Conservation (phyloP, 2,113 vertebrate species). For the Grammomys surdaster region DNA sequence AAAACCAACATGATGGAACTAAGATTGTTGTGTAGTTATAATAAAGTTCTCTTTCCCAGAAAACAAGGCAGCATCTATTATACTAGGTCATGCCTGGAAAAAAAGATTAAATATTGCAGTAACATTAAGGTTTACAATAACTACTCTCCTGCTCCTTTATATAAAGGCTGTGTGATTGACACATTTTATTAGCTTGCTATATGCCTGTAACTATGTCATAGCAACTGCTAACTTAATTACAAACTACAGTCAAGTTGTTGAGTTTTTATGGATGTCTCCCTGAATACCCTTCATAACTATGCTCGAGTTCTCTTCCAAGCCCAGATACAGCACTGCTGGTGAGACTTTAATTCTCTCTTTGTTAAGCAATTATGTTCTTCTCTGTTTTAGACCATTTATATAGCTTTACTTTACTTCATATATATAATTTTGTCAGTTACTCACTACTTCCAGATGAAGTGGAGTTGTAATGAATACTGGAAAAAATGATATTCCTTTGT, state of each 20-base stretch:
- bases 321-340: not conserved
- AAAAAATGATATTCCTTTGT: not conserved
- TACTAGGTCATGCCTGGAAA: constrained; percentile 51
- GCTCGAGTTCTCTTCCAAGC: not conserved
- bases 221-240: constrained; percentile 81
- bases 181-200: constrained; percentile 78
- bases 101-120: constrained; percentile 67
- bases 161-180: constrained; percentile 73
- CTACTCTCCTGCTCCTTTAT: constrained; percentile 62
- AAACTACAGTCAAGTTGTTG: constrained; percentile 61
- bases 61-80: constrained; percentile 57
- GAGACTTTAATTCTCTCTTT: constrained; percentile 45
- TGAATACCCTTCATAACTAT: constrained; percentile 54
- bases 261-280: constrained; percentile 67
- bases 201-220: constrained; percentile 62
- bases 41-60: constrained; percentile 53
- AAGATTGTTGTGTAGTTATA: not conserved
- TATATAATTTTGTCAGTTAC: not conserved
- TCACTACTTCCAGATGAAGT: not conserved
- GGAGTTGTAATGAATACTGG: not conserved
- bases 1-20: constrained; percentile 10
- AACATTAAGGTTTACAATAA: constrained; percentile 68
- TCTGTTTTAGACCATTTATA: not conserved
- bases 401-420: not conserved
- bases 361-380: not conserved